A percentile compares a stretch with the other conserved stretches of the same genome.
Conservation (phyloP, 2,113 vertebrate genomes). For the Odontophorus gujanensis region DNA sequence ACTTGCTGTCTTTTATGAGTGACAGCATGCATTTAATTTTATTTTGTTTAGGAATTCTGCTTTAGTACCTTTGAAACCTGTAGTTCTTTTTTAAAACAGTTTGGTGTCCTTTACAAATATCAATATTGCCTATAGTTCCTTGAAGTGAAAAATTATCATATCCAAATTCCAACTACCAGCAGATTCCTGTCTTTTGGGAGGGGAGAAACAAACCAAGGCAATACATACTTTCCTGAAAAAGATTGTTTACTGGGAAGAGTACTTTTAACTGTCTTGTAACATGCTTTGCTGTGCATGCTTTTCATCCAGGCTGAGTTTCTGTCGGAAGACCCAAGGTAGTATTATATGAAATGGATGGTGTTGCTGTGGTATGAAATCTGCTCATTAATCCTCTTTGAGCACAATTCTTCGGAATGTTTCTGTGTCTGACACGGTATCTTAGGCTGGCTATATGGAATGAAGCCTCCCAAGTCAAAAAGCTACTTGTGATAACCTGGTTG, state of each 20-base stretch:
- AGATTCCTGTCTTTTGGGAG: neutral
- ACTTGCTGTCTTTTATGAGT: neutral
- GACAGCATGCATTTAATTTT: neutral
- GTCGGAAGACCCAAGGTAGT: neutral
- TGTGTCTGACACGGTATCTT: fast-evolving
- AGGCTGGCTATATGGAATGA: neutral
- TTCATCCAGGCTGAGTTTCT: neutral
- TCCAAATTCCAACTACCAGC: neutral
- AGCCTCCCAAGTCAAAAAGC: neutral
- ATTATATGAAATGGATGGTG: neutral
- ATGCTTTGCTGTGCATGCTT: neutral
- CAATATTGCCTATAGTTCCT: neutral
- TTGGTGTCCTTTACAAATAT: neutral
- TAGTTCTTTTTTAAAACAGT: neutral
- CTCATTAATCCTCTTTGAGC: fast-evolving
- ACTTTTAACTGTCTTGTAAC: neutral
- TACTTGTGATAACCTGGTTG: neutral
- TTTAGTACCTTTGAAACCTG: neutral
- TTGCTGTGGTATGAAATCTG: neutral
- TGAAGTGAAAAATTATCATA: neutral
- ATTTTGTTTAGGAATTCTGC: neutral
- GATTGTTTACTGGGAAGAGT: neutral
- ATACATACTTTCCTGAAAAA: neutral
- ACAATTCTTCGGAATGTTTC: neutral
- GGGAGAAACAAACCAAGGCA: neutral